Evolutionary conservation across 1,140 invertebrate species (phyloP).

Genomic region (Leptopilina boulardi): DNA sequence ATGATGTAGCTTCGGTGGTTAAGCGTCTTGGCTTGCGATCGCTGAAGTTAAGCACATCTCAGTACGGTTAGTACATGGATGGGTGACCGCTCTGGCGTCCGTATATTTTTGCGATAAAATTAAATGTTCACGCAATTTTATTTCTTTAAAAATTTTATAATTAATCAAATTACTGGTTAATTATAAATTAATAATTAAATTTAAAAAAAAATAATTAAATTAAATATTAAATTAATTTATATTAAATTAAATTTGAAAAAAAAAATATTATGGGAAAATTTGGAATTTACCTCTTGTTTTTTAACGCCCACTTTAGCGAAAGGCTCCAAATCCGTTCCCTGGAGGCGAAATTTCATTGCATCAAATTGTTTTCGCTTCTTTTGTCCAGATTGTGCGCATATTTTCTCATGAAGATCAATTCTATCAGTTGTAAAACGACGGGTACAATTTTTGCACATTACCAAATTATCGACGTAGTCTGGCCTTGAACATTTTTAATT

Average conservation of each 20-base stretch:
- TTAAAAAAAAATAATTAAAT: constrained; percentile 39
- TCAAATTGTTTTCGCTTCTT: constrained; percentile 93
- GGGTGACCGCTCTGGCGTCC: too few relatives aligned
- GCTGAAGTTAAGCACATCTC: too few relatives aligned
- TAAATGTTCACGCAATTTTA: too few relatives aligned
- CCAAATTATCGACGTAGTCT: constrained; percentile 69
- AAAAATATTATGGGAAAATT: too few relatives aligned
- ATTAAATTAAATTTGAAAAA: too few relatives aligned
- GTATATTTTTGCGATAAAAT: too few relatives aligned
- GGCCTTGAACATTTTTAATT: not conserved
- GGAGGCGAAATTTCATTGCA: constrained; percentile 86
- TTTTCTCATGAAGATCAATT: constrained; percentile 86
- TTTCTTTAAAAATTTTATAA: too few relatives aligned
- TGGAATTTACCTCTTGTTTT: constrained; percentile 37
- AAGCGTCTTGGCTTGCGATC: too few relatives aligned
- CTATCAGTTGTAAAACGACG: constrained; percentile 88
- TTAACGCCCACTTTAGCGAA: constrained; percentile 77
- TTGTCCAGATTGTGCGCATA: constrained; percentile 84
- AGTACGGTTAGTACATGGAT: too few relatives aligned
- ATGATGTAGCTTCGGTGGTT: too few relatives aligned
- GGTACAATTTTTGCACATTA: constrained; percentile 81
- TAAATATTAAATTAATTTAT: too few relatives aligned
- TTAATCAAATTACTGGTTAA: too few relatives aligned
- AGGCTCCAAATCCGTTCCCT: constrained; percentile 91
- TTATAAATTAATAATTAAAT: not conserved